These are phyloP conservation scores for Anaspis maculata DNA, from an alignment of 2,888 invertebrate genomes.

Conservation along the genomic window DNA sequence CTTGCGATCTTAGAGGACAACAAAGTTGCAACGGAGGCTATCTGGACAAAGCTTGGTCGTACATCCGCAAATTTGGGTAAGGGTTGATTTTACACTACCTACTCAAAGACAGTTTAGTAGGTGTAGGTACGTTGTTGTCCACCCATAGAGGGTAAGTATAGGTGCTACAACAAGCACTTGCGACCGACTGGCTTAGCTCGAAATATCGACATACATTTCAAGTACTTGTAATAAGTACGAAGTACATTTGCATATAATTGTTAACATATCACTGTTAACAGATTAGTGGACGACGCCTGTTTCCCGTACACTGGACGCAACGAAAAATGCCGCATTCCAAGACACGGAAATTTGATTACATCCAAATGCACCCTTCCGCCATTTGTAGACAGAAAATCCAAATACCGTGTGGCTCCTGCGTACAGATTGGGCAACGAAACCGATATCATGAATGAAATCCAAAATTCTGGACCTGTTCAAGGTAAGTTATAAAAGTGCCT, in stretches of 20 bases:
- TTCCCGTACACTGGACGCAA: slow-evolving; percentile 67
- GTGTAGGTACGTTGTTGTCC: too few species aligned
- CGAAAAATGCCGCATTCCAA: slow-evolving; percentile 56
- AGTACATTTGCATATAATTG: too few species aligned
- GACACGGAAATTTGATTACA: slow-evolving; percentile 39
- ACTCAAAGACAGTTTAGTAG: too few species aligned
- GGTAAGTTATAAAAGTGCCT: slow-evolving; percentile 43
- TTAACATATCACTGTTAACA: too few species aligned
- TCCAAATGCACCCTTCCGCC: slow-evolving; percentile 49
- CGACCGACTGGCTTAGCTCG: too few species aligned
- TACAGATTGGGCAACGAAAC: slow-evolving; percentile 65
- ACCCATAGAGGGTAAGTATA: too few species aligned
- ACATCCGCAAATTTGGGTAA: slow-evolving; percentile 68
- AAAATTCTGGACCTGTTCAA: slow-evolving; percentile 87
- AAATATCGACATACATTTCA: too few species aligned
- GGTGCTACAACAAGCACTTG: too few species aligned
- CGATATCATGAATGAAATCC: slow-evolving; percentile 89
- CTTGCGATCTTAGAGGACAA: slow-evolving; percentile 72
- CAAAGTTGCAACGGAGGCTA: slow-evolving; percentile 82
- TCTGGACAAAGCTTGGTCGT: slow-evolving; percentile 88
- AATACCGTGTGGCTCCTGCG: slow-evolving; percentile 69
- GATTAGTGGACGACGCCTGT: slow-evolving; percentile 77
- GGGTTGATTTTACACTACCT: too few species aligned
- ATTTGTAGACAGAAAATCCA: slow-evolving; percentile 48
- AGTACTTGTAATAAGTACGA: too few species aligned